Evolutionary conservation across 2,113 vertebrate species (phyloP).

Genomic region (Gopherus evgoodei): DNA sequence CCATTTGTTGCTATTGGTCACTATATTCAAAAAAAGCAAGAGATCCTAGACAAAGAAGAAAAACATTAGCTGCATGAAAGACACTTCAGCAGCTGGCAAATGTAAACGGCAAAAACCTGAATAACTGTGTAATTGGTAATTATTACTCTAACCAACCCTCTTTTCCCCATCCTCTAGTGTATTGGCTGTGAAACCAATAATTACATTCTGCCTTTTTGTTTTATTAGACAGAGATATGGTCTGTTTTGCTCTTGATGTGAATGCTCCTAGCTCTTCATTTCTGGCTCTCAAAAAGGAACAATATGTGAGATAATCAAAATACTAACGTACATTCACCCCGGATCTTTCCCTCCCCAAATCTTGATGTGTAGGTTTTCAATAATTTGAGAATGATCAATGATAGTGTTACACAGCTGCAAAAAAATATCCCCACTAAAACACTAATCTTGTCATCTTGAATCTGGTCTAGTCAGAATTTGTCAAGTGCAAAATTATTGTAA

Average conservation of each 20-base stretch:
- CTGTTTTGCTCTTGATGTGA: neutral
- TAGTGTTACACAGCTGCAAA: neutral
- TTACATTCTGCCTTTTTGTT: neutral
- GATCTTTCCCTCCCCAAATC: neutral
- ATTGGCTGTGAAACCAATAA: neutral
- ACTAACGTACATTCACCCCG: neutral
- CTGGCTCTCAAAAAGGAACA: neutral
- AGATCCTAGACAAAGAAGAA: neutral
- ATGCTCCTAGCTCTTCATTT: neutral
- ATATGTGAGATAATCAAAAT: neutral
- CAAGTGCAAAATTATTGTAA: neutral
- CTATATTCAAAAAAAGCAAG: neutral
- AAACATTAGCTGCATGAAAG: neutral
- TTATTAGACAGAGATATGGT: neutral
- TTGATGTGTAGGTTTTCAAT: neutral
- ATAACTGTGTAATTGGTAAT: neutral
- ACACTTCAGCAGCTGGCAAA: neutral
- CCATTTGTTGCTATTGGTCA: neutral
- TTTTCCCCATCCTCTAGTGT: neutral
- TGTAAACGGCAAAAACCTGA: neutral
- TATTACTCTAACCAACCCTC: neutral
- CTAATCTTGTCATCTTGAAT: neutral
- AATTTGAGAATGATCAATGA: neutral
- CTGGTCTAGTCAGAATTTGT: neutral
- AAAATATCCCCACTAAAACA: neutral